Percentiles rank a stretch among this genome's conserved stretches.
Evolutionary conservation across 64 coral and sea anemone species (phyloP).

Genomic region (Stylophora pistillata): DNA sequence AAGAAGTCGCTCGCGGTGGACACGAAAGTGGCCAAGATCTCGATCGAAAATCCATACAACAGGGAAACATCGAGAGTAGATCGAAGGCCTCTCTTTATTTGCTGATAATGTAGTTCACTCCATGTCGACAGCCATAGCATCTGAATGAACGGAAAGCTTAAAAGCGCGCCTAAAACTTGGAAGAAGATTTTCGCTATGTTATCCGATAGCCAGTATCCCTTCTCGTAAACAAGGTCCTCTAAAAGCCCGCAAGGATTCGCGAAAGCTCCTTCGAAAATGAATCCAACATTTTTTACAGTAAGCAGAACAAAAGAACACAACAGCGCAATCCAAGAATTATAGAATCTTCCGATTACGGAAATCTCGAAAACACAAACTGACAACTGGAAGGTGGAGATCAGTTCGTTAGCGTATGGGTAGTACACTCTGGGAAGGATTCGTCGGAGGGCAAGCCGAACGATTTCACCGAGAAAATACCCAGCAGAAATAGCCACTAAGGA

Average conservation of each 20-base stretch:
- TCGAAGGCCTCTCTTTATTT: conserved; percentile 65
- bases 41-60: conserved; percentile 62
- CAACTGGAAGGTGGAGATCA: conserved; percentile 83
- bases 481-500: conserved; percentile 66
- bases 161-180: conserved; percentile 68
- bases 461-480: conserved; percentile 73
- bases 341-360: conserved; percentile 81
- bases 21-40: conserved; percentile 71
- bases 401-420: conserved; percentile 63
- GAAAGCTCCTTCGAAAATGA: conserved; percentile 66
- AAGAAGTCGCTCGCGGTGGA: conserved; percentile 67
- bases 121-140: conserved; percentile 66
- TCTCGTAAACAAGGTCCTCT: conserved; percentile 60
- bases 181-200: conserved; percentile 53
- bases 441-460: conserved; percentile 43
- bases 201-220: conserved; percentile 46
- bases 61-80: conserved; percentile 78
- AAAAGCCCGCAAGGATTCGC: conserved; percentile 80
- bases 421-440: conserved; percentile 18
- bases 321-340: conserved; percentile 64
- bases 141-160: conserved; percentile 77
- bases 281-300: conserved; percentile 70
- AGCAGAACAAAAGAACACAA: conserved; percentile 74
- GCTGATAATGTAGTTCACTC: conserved; percentile 77
- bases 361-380: conserved; percentile 87